Base-by-base conservation (phyloP, 2,113 vertebrate species). In the Scortum barcoo region DNA sequence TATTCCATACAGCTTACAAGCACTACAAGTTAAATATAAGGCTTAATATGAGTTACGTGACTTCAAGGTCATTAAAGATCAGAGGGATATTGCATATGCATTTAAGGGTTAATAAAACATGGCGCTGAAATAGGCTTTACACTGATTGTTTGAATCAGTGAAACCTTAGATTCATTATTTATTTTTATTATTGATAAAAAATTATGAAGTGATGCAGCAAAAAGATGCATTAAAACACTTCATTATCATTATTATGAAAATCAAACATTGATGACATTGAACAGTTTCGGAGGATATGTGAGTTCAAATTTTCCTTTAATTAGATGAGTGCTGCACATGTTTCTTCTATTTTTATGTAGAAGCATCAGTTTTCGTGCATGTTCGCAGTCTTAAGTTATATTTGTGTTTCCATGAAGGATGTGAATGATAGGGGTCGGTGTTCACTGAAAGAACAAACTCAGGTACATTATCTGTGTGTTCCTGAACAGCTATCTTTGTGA, bases 401-500 rank as follows among this genome's bases (percentile, higher is more conserved):
- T 36, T 38, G 46, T 46, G 24, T 81, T 65, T 72, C 22, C 56
- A 24, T 70, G 13, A 46, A 58, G 67, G 69, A 17, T 16, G 26
- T n/a, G 20, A 14, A 33, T 24, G 62, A 33, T 62, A 44, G 10
- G 22, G 72, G 26, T 58, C 70, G 17, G 36, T 9, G 26, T 71
- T 72, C 42, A 60, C 44, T 66, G 56, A 60, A 46, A 68, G 79
- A 88, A 67, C 76, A 79, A 79, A 74, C 76, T 70, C 68, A 5
- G 1, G 3, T 80, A 86, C n/a, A 88, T 83, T 72, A 79, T 26
- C 78, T 62, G n/a, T 30, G 75, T 62, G 57, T 19, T 24, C 10
- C 2, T 20, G 5, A 40, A 26, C 38, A 58, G 11, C 56, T 63
- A 5, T 66, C 7, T 22, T 38, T 54, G 53, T 56, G 26, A 42